Percentiles rank a stretch among this genome's conserved stretches.
Conservation (phyloP, 1,140 invertebrate genomes). For the Calliphora vicina region DNA sequence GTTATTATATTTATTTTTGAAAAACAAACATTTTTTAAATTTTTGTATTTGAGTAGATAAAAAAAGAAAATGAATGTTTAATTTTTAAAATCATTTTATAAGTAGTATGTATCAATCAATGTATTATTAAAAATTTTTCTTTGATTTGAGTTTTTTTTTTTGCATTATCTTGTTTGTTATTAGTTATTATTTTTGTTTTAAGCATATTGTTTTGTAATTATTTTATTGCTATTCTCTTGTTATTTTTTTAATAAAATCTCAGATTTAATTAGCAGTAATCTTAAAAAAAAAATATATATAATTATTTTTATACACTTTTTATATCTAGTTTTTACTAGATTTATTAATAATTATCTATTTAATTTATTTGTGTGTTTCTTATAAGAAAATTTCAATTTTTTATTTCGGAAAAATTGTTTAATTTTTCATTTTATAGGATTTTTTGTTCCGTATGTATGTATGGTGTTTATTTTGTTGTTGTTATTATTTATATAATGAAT, state of each 20-base stretch:
- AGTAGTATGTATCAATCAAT: neutral
- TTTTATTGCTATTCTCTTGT: conserved; percentile 17
- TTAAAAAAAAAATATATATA: too few relatives aligned
- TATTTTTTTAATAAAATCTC: conserved; percentile 9
- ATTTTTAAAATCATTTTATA: neutral
- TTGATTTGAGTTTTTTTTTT: neutral
- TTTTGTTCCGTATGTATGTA: conserved; percentile 11
- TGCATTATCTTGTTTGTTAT: neutral
- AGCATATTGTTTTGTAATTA: neutral
- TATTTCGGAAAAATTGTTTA: conserved; percentile 16
- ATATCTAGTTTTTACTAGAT: neutral
- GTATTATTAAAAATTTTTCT: neutral
- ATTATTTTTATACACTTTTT: neutral
- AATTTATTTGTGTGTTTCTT: neutral
- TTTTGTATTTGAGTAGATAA: neutral
- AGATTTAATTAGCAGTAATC: neutral
- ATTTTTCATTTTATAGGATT: conserved; percentile 23
- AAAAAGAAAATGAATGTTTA: neutral
- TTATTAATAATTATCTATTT: neutral
- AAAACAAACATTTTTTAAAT: neutral
- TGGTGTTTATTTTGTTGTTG: neutral
- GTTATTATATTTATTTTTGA: neutral
- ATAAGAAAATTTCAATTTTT: conserved; percentile 38
- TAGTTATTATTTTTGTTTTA: neutral
- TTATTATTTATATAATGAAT: conserved; percentile 22